These are phyloP conservation scores for Drosophila affinis DNA, from an alignment of 2,888 invertebrate genomes.

Conservation along the genomic window DNA sequence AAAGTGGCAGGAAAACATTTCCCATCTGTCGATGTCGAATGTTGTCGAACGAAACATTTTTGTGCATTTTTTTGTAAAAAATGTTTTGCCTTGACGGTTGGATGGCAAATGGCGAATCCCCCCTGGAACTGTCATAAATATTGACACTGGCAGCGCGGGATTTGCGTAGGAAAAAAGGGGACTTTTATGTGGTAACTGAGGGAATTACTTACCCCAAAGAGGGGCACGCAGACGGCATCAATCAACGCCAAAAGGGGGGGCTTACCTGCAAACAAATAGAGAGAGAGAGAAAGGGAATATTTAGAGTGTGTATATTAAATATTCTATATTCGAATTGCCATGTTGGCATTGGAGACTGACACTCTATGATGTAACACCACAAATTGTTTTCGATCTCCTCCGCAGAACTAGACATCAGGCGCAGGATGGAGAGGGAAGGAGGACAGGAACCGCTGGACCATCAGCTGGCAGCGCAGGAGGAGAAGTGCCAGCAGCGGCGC, in stretches of 20 bases:
- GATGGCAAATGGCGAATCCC: slow-evolving; percentile 36
- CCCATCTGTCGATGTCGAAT: slow-evolving; percentile 55
- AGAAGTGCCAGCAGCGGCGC: too few relatives aligned
- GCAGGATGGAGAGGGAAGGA: too few relatives aligned
- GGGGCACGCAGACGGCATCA: slow-evolving; percentile 25
- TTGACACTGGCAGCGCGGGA: slow-evolving; percentile 53
- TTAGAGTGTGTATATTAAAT: too few relatives aligned
- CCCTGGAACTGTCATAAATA: slow-evolving; percentile 55
- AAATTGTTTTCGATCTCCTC: too few relatives aligned
- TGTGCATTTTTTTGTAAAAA: slow-evolving; percentile 9
- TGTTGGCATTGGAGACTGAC: too few relatives aligned
- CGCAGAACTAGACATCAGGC: too few relatives aligned
- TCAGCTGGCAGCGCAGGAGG: too few relatives aligned
- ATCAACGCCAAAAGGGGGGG: slow-evolving; percentile 23
- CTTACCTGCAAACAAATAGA: slow-evolving; percentile 54
- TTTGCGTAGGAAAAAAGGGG: too few relatives aligned
- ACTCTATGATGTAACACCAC: too few relatives aligned
- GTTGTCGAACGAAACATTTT: slow-evolving; percentile 23
- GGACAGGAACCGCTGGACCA: too few relatives aligned
- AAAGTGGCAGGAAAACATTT: slow-evolving; percentile 27
- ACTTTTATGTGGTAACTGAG: slow-evolving; percentile 37
- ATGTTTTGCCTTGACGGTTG: slow-evolving; percentile 60
- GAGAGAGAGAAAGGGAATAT: slow-evolving; percentile 9
- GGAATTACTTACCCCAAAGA: slow-evolving; percentile 46
- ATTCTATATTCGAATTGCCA: too few relatives aligned